phyloP scores from a whole-genome alignment of 2,113 vertebrate genomes.

The Silurus meridionalis region DNA sequence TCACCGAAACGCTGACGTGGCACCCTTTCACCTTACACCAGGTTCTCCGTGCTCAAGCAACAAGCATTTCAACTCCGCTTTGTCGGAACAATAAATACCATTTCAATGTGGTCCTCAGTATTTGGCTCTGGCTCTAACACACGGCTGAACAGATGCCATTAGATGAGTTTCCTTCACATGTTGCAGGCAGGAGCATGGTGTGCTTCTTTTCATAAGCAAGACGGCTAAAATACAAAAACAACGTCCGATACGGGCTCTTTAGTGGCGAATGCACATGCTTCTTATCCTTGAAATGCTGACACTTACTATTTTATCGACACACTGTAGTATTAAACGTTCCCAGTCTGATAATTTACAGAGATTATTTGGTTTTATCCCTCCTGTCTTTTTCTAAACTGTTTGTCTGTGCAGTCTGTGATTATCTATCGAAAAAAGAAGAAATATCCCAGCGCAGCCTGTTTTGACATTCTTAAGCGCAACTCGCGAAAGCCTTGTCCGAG shows the following conservation, averaged over 20 bases:
- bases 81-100: neutral
- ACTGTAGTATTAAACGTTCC: neutral
- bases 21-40: neutral
- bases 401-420: neutral
- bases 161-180: neutral
- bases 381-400: neutral
- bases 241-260: neutral
- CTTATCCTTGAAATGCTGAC: neutral
- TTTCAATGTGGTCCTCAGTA: neutral
- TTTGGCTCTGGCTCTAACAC: neutral
- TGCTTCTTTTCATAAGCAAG: neutral
- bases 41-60: neutral
- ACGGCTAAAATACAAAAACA: neutral
- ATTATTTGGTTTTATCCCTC: neutral
- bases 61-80: neutral
- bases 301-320: neutral
- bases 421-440: neutral
- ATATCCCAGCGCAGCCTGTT: neutral
- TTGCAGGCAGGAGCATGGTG: neutral
- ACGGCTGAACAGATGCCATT: neutral
- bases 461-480: conserved; percentile 2
- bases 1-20: neutral
- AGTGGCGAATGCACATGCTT: neutral
- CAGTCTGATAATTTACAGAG: neutral
- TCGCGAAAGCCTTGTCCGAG: conserved; percentile 30